Conservation (phyloP, 1,140 invertebrate genomes). For the Caerostris extrusa region DNA sequence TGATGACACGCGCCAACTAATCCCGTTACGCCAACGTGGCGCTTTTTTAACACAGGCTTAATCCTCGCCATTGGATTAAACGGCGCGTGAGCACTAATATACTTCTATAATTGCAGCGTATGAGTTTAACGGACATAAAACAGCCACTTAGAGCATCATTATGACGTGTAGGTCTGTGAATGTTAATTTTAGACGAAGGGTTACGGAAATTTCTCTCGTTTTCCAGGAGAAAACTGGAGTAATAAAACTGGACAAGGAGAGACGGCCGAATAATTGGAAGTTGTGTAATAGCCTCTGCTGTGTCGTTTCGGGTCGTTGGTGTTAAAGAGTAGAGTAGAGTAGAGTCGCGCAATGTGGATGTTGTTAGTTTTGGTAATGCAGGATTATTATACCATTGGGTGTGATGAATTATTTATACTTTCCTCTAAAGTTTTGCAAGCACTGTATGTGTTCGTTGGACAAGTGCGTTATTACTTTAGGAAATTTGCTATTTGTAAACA, state of each 20-base stretch:
- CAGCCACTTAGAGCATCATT: conserved; percentile 8
- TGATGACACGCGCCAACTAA: not conserved
- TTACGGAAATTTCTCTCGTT: not conserved
- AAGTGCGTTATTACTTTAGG: not conserved
- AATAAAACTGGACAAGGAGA: not conserved
- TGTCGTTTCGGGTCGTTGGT: not conserved
- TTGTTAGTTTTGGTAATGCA: not conserved
- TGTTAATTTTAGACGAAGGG: not conserved
- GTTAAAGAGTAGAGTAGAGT: not conserved
- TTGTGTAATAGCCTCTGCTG: not conserved
- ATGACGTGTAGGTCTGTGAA: conserved; percentile 13
- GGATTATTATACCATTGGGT: not conserved
- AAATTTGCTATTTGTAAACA: too few relatives aligned
- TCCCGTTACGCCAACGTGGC: not conserved
- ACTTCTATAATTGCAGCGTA: not conserved
- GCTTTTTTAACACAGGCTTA: not conserved
- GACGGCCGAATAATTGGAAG: not conserved
- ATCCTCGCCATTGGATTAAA: not conserved
- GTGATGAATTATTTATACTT: not conserved
- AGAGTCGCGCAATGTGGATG: not conserved
- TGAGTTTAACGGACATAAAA: conserved; percentile 8
- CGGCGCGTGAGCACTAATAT: not conserved
- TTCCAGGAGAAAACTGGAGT: not conserved
- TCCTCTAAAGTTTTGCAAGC: not conserved
- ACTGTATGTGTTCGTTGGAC: not conserved